Base-by-base conservation (phyloP, 2,113 vertebrate genomes). In the Uria aalge region DNA sequence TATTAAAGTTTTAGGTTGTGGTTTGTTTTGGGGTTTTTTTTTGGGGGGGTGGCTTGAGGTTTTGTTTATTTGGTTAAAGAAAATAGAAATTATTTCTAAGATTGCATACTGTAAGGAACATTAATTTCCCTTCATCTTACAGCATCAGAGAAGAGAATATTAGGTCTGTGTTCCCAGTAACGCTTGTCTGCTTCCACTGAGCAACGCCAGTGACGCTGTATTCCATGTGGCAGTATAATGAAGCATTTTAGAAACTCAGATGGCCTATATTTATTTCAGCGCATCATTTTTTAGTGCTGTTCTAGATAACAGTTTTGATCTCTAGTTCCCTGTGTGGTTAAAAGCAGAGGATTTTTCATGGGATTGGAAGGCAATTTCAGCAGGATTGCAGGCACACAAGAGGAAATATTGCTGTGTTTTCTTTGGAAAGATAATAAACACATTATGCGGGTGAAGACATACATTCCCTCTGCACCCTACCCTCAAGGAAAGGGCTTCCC, bases 261-360 rank as follows among this genome's bases (percentile, higher is more conserved):
- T 4, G 3, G 48, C 36, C 34, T 45, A 15, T 79, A 92, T 40
- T 82, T 91, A 95, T 74, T 92, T 60, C 34, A 92, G 55, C 3
- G 4, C 40, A 87, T 55, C 8, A 68, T 48, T 93, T 94, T 84
- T 67, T 72, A 66, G 16, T 50, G 62, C 53, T 76, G 41, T 38
- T 87, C 38, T 50, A 91, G 67, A 48, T 71, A 89, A 74, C 3
- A 1, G 64, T 85, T 89, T 94, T 72, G 69, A 91, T 87, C 32
- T 89, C 19, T 72, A 90, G 96, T 87, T 90, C 84, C 69, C 72
- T 72, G 8, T 20, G 48, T 76, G 36, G 36, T 68, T 95, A 93
- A 92, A 94, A 94, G 52, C 11, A 0, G 12, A 66, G 12, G 30
- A 52, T 88, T 80, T 77, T 91, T 86, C 63, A 83, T 45, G 34